phyloP scores from a whole-genome alignment of 37 sponge, comb jelly and placozoan species.

The Theonella swinhoei region DNA sequence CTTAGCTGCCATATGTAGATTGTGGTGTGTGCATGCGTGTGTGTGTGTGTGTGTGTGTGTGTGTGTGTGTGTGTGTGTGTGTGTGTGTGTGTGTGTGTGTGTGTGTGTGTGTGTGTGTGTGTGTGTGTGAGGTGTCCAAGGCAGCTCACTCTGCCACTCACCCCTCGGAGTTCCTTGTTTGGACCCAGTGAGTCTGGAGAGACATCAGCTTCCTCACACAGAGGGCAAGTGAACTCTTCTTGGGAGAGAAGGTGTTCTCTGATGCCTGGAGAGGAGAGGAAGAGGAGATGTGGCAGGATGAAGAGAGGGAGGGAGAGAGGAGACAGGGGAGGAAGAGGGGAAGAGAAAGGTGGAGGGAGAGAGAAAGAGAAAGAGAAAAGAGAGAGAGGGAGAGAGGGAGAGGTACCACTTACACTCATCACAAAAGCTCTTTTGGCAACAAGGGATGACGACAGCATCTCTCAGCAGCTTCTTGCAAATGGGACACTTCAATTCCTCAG shows the following conservation, averaged over 20 bases:
- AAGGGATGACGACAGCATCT: constrained; percentile 92
- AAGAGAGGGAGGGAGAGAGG: background rate
- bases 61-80: constrained; percentile 22
- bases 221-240: constrained; percentile 83
- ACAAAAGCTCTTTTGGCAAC: constrained; percentile 94
- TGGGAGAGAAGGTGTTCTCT: constrained; percentile 71
- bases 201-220: constrained; percentile 64
- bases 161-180: constrained; percentile 76
- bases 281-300: background rate
- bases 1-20: background rate
- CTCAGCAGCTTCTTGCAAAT: constrained; percentile 84
- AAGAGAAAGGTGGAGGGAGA: background rate
- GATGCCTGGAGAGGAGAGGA: constrained; percentile 56
- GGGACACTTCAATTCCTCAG: constrained; percentile 83
- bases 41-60: constrained; percentile 13
- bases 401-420: constrained; percentile 85
- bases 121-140: no score
- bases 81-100: no score
- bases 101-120: no score
- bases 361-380: background rate
- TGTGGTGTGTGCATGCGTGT: background rate
- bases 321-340: background rate
- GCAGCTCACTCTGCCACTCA: no score
- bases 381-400: background rate
- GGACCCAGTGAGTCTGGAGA: constrained; percentile 84